Evolutionary conservation across 1,140 invertebrate species (phyloP), one percentile per base, ranked within the genome.

Genomic region (Battus philenor): DNA sequence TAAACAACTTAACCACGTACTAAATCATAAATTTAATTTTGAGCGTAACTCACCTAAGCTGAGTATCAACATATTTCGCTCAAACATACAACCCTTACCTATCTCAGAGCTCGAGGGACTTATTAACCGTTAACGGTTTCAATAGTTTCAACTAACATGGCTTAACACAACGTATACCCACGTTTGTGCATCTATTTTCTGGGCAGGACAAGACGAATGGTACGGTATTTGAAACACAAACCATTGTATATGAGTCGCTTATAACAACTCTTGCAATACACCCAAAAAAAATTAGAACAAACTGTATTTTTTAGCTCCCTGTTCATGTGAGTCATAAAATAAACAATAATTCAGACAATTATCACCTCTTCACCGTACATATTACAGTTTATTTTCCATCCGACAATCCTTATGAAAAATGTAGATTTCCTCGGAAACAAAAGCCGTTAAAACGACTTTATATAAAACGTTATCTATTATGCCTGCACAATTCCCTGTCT

Each of bases 391-490:
- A 24, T 39, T 26, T 27, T 39, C 36, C 38, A 15, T 41, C 38
- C n/a, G 8, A 41, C 17, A 13, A 1, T n/a, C 38, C 38, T 9
- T 10, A 27, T 29, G 24, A 29, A 41, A 41, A 41, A 41, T 41
- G 38, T 17, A 27, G 12, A 41, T 13, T 41, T 41, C 13, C 24
- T 16, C 2, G n/a, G 24, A 27, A 41, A 26, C 33, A 20, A 36
- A 9, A 27, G 22, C 38, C 38, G 38, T 41, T 41, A 41, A 41
- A 41, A 41, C 38, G 38, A 27, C 22, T 41, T 27, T 24, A 52
- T 22, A 48, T 64, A 62, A 62, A 65, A 54, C 54, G 67, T 70
- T 69, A 65, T 69, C 62, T 69, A 63, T 66, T 68, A 70, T 61
- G 56, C 69, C 56, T 61, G 59, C 59, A 68, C 68, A 71, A 69